Evolutionary conservation across 2,113 vertebrate species (phyloP), one percentile per base, ranked within the genome.

Genomic region (Rhagologus leucostigma): DNA sequence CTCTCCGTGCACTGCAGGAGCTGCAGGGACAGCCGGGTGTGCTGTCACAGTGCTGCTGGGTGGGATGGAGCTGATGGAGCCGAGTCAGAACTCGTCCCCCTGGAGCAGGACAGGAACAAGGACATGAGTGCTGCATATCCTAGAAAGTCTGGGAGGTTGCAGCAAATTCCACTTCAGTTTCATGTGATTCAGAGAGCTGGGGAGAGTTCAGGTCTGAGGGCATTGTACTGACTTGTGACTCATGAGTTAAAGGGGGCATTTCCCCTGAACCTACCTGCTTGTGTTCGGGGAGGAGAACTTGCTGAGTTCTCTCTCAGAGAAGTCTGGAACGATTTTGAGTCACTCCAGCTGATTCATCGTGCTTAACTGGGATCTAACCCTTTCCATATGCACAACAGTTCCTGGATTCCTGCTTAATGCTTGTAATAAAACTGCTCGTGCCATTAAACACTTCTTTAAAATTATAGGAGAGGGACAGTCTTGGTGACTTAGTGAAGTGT

Each of bases 281-380:
- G 1, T 39, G 44, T 69, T 4, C 63, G 84, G 59, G 69, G 84
- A 47, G 64, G 84, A 47, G 68, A 50, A 15, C 32, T 84, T 22
- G 16, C 47, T 1, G 30, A 27, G 44, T 10, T 70, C 55, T 30
- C 29, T 3, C 55, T 42, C 56, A 2, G 16, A 77, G 64, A 30
- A 71, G 81, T 16, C 86, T 91, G 80, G 83, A 78, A 39, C 0
- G 14, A 4, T 33, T 68, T 67, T 89, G 91, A 95, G 69, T 93
- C 94, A 94, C 62, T 82, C 41, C 86, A 92, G 89, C 94, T 89
- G 91, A 95, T 84, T 94, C 92, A 90, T 80, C 32, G 5, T 50
- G 73, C 81, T 74, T 91, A 22, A 33, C 33, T 79, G 42, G 80
- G 50, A 20, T 56, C 11, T 11, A 33, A 27, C 60, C 16, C 22